A percentile compares a stretch with the other conserved stretches of the same genome.
Conservation (phyloP, 2,888 invertebrate species). For the Drosophila demipolita region DNA sequence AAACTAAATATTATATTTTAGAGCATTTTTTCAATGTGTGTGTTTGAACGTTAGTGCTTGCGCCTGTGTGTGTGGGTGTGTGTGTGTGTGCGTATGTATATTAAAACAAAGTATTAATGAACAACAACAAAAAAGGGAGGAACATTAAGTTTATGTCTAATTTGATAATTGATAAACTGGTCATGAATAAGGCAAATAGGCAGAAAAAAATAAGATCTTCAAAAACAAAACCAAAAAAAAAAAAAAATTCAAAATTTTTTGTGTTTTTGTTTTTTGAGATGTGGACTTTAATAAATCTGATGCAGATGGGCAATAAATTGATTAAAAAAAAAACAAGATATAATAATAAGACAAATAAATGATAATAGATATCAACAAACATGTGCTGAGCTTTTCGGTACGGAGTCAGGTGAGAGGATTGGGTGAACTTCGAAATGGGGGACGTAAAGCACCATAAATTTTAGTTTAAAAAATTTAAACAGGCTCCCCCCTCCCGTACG, state of each 20-base stretch:
- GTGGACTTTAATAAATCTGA: conserved; percentile 14
- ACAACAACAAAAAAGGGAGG: conserved; percentile 33
- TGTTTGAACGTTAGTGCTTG: conserved; percentile 19
- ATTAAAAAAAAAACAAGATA: background rate
- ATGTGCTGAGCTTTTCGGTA: background rate
- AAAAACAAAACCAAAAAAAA: background rate
- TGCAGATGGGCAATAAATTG: conserved; percentile 19
- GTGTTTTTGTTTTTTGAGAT: conserved; percentile 9
- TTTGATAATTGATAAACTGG: conserved; percentile 28
- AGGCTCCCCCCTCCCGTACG: background rate
- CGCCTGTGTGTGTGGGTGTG: conserved; percentile 25
- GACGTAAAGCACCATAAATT: background rate
- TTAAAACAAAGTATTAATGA: conserved; percentile 43
- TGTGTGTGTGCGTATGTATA: conserved; percentile 36
- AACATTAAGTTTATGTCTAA: conserved; percentile 15
- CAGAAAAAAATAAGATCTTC: conserved; percentile 3
- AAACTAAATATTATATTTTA: conserved; percentile 56
- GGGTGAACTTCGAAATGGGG: background rate
- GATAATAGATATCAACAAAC: conserved; percentile 18
- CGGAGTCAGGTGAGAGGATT: background rate
- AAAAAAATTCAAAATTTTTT: conserved; percentile 4
- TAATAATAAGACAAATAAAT: conserved; percentile 21
- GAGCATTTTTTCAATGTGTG: conserved; percentile 62
- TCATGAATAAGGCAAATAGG: conserved; percentile 2
- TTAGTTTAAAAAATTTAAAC: background rate